Evolutionary conservation across 2,888 invertebrate genomes (phyloP), one percentile per base, ranked within the genome.

Genomic region (Orgyia antiqua): DNA sequence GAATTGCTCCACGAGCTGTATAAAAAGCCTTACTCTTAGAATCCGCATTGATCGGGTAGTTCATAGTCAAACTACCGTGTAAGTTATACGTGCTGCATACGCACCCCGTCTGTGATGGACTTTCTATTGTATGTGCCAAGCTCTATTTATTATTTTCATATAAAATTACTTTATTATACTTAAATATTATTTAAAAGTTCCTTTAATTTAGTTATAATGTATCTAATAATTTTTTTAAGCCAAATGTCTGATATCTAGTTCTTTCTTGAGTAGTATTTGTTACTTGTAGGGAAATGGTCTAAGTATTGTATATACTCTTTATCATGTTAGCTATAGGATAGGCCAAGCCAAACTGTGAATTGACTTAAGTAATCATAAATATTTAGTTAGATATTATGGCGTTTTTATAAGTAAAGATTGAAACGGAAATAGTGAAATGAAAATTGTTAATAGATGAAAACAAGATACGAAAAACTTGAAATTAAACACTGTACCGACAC

Each of bases 341-440:
- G 76, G 72, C 69, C 46, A 72, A 67, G 73, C 71, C 71, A 72
- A 73, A 68, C 58, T 67, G 64, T 65, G 67, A 71, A 71, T 68
- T 71, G 68, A 70, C 33, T 40, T 57, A 41, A 50, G 39, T 48
- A 41, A 31, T 45, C 34, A 27, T 33, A 27, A 36, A 30, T 21
- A 34, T 44, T 33, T 48, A 41, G 37, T 32, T 48, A 40, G 37
- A 42, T 25, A 15, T 35, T 33, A 11, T 43, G 43, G 39, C 29
- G 43, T 20, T 43, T 35, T 45, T 36, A 41, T 30, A 29, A 8
- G 12, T 10, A 13, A 19, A 9, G 11, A 24, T 27, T 23, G 4
- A 6, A 3, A n/a, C 8, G n/a, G 4, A n/a, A n/a, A 2, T 10
- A 21, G 4, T 21, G 9, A 21, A 9, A 10, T 5, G 9, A 21